These are phyloP conservation scores for Ahaetulla prasina DNA, from an alignment of 2,113 vertebrate genomes.

Conservation along the genomic window DNA sequence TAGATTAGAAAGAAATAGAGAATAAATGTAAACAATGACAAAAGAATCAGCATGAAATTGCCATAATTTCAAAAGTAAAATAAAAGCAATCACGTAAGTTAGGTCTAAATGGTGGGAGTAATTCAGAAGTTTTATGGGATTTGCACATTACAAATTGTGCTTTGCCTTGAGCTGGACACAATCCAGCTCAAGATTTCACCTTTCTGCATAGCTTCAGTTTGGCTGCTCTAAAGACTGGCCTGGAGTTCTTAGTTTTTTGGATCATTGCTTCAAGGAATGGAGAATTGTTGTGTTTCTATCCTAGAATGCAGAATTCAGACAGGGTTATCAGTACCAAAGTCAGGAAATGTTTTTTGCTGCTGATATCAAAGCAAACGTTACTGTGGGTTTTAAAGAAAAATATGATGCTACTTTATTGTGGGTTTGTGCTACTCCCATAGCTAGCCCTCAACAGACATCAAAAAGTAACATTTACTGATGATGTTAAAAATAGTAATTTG, in stretches of 20 bases:
- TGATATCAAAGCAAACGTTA: neutral
- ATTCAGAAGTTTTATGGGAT: neutral
- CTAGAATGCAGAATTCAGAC: neutral
- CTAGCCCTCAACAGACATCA: neutral
- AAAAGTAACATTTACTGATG: neutral
- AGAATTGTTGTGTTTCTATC: neutral
- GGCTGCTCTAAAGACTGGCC: neutral
- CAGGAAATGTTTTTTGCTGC: neutral
- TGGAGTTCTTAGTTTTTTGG: neutral
- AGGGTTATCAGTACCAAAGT: neutral
- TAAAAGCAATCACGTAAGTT: neutral
- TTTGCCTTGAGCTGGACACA: neutral
- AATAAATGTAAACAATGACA: neutral
- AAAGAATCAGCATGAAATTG: neutral
- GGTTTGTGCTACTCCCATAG: neutral
- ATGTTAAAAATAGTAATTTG: neutral
- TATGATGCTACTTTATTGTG: neutral
- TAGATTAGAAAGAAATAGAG: neutral
- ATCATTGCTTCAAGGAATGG: neutral
- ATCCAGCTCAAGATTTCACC: neutral
- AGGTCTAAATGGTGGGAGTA: neutral
- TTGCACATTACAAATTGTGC: neutral
- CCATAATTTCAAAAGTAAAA: neutral
- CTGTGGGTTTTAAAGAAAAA: neutral
- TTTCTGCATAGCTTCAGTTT: neutral